These are phyloP conservation scores for Ibidorhyncha struthersii DNA, from an alignment of 2,113 vertebrate genomes.

Conservation along the genomic window DNA sequence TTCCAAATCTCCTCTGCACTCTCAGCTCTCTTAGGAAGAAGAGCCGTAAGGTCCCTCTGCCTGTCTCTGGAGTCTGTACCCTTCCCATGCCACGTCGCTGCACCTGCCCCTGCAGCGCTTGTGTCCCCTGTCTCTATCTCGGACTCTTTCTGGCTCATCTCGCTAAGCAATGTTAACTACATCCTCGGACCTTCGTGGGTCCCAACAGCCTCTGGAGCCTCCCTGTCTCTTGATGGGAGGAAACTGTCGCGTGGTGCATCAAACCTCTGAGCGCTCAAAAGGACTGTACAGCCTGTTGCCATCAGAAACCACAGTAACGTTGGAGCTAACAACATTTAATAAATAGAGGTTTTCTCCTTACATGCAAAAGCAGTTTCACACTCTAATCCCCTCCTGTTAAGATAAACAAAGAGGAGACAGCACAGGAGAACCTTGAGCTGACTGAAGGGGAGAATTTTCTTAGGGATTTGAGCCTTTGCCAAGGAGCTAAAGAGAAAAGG, in stretches of 20 bases:
- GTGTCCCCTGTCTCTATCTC: not conserved
- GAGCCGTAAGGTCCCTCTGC: not conserved
- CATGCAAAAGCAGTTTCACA: constrained; percentile 19
- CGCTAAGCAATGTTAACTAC: not conserved
- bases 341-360: constrained; percentile 45
- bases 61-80: not conserved
- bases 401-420: constrained; percentile 33
- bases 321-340: not conserved
- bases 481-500: constrained; percentile 40
- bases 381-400: constrained; percentile 26
- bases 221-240: not conserved
- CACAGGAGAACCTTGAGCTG: constrained; percentile 40
- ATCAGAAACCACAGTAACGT: not conserved
- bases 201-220: not conserved
- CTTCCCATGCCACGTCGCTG: not conserved
- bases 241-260: not conserved
- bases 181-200: not conserved
- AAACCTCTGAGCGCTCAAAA: not conserved
- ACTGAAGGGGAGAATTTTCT: constrained; percentile 46
- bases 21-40: not conserved
- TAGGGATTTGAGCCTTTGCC: constrained; percentile 61
- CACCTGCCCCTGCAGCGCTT: not conserved
- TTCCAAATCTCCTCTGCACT: not conserved
- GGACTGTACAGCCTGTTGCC: not conserved
- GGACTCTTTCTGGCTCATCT: not conserved